Conservation (phyloP, 2,797 vertebrate species). For the Pelochelys cantorii region DNA sequence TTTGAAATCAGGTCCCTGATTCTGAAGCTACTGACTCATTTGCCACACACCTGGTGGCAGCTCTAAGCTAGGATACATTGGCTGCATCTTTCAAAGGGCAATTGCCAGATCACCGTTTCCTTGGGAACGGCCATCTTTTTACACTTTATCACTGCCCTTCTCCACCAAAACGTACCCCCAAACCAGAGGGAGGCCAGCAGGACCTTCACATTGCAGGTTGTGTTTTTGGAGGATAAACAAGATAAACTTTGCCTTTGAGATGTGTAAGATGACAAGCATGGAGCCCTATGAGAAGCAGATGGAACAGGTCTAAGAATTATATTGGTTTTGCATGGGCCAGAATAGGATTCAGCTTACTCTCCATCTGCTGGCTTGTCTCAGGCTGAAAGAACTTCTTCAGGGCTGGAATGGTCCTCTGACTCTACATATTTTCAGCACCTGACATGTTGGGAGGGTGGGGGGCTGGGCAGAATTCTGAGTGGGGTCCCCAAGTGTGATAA, state of each 20-base stretch:
- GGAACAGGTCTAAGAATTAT: neutral
- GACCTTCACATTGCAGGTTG: neutral
- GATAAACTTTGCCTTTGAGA: neutral
- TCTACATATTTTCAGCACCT: neutral
- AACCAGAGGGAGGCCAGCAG: neutral
- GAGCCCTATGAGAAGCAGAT: neutral
- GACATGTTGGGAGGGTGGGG: neutral
- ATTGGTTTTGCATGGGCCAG: neutral
- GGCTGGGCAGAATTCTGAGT: neutral
- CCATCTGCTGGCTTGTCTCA: neutral
- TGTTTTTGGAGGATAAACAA: neutral
- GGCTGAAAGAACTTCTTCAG: neutral
- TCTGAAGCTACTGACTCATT: neutral
- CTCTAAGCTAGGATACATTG: neutral
- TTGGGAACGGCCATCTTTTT: neutral
- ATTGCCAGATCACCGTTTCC: neutral
- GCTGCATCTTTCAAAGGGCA: neutral
- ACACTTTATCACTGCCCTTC: neutral
- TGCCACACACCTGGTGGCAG: neutral
- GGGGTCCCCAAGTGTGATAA: neutral
- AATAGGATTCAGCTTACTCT: neutral
- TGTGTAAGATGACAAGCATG: neutral
- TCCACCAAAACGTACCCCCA: neutral
- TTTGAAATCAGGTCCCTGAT: neutral
- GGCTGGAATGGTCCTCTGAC: neutral